Percentiles rank a stretch among this genome's conserved stretches.
Evolutionary conservation across 2,113 vertebrate species (phyloP).

Genomic region (Callipepla squamata): DNA sequence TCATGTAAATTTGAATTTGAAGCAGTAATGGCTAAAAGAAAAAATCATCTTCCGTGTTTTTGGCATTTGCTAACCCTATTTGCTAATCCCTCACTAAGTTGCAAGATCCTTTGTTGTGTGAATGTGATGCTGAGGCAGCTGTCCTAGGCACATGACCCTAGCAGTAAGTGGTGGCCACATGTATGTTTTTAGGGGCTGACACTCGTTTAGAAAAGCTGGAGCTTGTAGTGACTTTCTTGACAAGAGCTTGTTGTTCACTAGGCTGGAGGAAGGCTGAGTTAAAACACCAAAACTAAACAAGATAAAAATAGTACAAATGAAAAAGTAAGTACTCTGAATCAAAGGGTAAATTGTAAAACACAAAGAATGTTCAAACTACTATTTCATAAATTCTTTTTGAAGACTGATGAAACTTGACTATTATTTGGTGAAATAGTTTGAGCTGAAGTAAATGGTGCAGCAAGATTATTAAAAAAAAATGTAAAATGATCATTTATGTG

Average conservation of each 20-base stretch:
- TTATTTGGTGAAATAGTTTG: slow-evolving; percentile 30
- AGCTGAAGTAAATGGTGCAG: slow-evolving; percentile 32
- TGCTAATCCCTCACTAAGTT: neutral
- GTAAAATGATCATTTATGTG: slow-evolving; percentile 28
- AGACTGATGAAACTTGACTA: neutral
- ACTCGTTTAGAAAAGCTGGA: neutral
- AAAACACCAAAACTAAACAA: neutral
- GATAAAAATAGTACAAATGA: neutral
- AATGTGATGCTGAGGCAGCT: neutral
- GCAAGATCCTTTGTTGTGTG: neutral
- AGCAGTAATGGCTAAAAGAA: neutral
- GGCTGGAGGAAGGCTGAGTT: neutral
- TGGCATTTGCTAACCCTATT: neutral
- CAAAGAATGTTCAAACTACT: neutral
- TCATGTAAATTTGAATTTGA: neutral
- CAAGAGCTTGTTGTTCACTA: neutral
- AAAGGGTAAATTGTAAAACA: slow-evolving; percentile 31
- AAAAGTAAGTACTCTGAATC: neutral
- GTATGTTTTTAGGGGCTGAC: neutral
- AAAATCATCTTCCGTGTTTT: neutral
- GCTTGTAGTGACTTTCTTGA: neutral
- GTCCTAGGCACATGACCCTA: neutral
- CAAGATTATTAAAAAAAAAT: slow-evolving; percentile 35
- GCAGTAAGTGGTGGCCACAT: neutral
- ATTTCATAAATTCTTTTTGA: slow-evolving; percentile 39